Conservation (phyloP, 2,888 invertebrate species). For the Kryphioiulus occultus region DNA sequence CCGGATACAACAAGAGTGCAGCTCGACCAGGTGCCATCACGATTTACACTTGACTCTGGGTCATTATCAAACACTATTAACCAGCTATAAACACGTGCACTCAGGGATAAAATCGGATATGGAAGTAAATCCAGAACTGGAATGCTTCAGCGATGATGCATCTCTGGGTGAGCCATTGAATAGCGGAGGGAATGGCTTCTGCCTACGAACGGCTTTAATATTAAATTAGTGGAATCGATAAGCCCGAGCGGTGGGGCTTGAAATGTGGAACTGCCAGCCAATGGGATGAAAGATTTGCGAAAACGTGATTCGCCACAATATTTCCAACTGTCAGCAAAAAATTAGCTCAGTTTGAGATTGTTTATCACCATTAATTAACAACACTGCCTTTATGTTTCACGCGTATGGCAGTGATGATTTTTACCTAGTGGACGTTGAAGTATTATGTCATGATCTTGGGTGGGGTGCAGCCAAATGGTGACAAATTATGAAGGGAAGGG, state of each 20-base stretch:
- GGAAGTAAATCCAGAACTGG: not conserved
- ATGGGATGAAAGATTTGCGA: not conserved
- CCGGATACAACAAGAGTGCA: conserved; percentile 48
- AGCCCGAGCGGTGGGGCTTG: not conserved
- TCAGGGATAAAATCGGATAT: not conserved
- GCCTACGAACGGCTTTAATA: not conserved
- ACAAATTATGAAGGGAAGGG: too few species aligned
- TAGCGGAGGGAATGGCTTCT: not conserved
- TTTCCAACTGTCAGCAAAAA: not conserved
- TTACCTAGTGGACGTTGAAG: too few species aligned
- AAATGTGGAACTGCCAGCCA: not conserved
- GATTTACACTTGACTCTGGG: not conserved
- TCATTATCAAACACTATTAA: not conserved
- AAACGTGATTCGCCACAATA: not conserved
- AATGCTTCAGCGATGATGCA: not conserved
- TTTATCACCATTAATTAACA: not conserved
- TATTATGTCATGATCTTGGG: too few species aligned
- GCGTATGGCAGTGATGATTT: too few species aligned
- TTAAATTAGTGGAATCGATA: not conserved
- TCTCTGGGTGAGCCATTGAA: not conserved
- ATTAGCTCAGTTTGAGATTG: not conserved
- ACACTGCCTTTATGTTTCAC: too few species aligned
- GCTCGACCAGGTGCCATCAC: conserved; percentile 36
- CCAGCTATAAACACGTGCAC: not conserved
- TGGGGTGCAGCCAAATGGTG: too few species aligned